These are phyloP conservation scores for Gonatopus flavifemur DNA, from an alignment of 1,140 invertebrate species.

Conservation along the genomic window DNA sequence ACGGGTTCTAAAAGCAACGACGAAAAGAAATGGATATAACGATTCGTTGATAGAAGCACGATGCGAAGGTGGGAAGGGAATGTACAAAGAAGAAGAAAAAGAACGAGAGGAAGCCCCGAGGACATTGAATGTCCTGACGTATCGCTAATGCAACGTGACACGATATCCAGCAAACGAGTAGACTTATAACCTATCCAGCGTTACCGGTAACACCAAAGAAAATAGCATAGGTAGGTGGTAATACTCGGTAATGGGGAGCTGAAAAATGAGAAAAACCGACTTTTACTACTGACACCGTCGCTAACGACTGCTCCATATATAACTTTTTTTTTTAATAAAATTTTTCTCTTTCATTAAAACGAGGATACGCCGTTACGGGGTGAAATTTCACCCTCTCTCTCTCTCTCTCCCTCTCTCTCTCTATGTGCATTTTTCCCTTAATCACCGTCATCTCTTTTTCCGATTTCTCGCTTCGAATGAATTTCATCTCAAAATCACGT, in stretches of 20 bases:
- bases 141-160: not conserved
- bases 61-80: no score
- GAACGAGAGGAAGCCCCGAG: not conserved
- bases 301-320: not conserved
- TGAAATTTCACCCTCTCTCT: slow-evolving; percentile 9
- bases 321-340: not conserved
- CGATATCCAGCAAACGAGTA: no score
- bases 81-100: slow-evolving; percentile 1
- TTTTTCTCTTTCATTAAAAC: no score
- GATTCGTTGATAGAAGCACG: no score
- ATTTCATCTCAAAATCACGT: no score
- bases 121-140: not conserved
- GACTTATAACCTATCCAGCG: no score
- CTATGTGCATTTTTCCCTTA: slow-evolving; percentile 1
- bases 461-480: no score
- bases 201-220: not conserved
- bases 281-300: not conserved
- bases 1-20: no score
- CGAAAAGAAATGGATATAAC: no score
- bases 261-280: not conserved
- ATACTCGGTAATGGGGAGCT: not conserved
- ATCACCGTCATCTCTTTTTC: no score
- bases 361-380: no score
- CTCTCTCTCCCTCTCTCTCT: not conserved
- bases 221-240: not conserved